Evolutionary conservation across 2,797 vertebrate species (phyloP), one percentile per base, ranked within the genome.

Genomic region (Anguilla megastoma): DNA sequence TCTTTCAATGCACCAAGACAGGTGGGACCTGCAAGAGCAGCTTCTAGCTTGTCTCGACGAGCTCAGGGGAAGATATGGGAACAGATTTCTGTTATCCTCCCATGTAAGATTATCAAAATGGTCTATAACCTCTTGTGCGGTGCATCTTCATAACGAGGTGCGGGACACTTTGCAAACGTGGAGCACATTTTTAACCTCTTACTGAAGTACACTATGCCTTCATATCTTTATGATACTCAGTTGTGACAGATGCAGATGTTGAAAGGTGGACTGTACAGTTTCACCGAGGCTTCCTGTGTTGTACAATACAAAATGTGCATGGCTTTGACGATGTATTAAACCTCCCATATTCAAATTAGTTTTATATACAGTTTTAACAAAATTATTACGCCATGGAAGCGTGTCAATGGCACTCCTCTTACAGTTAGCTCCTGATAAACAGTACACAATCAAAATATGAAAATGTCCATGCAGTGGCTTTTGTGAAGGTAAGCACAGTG

Each of bases 1-100:
- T 30, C 30, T 87, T 85, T 87, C 54, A 87, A 66, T 86, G 58
- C 33, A 33, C 52, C 8, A 27, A 87, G 58, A 33, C 30, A 21
- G 27, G 36, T 9, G 36, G 27, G 21, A 71, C 33, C 50, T 71
- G 66, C 79, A 63, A 76, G 63, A 41, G 36, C 56, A 21, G 21
- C 83, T 36, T 84, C 69, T 54, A 30, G 52, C 52, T 84, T 83
- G 85, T 79, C 60, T 12, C 48, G 10, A 52, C 66, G 9, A 21
- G 83, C 45, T 12, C 27, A 87, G 41, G 41, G 41, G 36, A 9
- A 60, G 8, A 33, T 12, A 71, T 33, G 16, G 48, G n/a, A 60
- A 2, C 52, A 8, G 48, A 84, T 66, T 45, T 21, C 14, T n/a
- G 24, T 45, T 36, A 84, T 82, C 18, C 71, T 88, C 71, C 54